phyloP scores from a whole-genome alignment of 2,888 invertebrate species.

The Synergus laeviventris region DNA sequence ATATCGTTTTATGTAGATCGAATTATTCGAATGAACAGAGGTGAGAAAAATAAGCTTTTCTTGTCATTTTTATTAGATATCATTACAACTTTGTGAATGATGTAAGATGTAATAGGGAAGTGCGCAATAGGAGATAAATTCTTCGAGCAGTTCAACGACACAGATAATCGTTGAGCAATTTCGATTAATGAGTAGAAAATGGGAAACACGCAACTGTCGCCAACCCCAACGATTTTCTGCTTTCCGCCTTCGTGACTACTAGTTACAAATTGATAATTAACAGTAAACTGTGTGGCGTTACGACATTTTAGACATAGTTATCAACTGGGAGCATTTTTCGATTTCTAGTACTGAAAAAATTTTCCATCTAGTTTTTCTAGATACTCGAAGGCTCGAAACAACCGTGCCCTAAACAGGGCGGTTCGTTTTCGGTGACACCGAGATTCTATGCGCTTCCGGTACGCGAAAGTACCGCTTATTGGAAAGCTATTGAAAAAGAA shows the following conservation, averaged over 20 bases:
- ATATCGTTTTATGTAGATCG: neutral
- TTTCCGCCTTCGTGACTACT: slow-evolving; percentile 31
- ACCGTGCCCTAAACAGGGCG: slow-evolving; percentile 4
- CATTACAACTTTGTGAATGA: neutral
- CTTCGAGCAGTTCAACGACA: slow-evolving; percentile 35
- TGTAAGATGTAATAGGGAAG: slow-evolving; percentile 20
- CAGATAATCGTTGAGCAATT: slow-evolving; percentile 48
- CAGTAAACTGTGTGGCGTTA: neutral
- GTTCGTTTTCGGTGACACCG: slow-evolving; percentile 29
- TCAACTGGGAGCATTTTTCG: neutral
- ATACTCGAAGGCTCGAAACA: slow-evolving; percentile 2
- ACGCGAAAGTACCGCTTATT: slow-evolving; percentile 40
- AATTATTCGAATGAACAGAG: neutral
- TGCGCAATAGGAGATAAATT: slow-evolving; percentile 35
- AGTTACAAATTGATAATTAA: slow-evolving; percentile 31
- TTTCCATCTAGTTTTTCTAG: neutral
- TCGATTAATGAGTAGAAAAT: slow-evolving; percentile 54
- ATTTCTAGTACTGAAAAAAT: neutral
- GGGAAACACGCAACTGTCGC: slow-evolving; percentile 53
- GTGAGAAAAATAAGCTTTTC: neutral
- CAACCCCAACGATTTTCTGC: slow-evolving; percentile 5
- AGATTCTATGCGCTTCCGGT: slow-evolving; percentile 39
- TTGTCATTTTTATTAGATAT: neutral
- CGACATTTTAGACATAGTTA: neutral
- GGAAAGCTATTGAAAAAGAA: slow-evolving; percentile 34